phyloP scores from a whole-genome alignment of 2,888 invertebrate species.

The Ommatoiulus sabulosus region DNA sequence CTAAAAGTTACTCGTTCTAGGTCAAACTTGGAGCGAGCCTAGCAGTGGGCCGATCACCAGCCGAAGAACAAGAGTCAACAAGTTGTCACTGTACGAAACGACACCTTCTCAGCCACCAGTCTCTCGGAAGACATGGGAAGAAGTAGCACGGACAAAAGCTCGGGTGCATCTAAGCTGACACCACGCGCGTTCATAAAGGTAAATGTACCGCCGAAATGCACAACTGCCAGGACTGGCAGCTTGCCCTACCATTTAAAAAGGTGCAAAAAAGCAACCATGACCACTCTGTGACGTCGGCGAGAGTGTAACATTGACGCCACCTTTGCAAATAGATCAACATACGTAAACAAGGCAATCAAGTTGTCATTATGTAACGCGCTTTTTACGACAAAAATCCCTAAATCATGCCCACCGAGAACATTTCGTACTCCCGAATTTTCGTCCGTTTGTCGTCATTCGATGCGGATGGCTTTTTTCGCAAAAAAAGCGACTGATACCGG shows the following conservation, averaged over 20 bases:
- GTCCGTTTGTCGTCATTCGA: conserved; percentile 4
- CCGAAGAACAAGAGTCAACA: conserved; percentile 43
- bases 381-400: neutral
- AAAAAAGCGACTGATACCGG: conserved; percentile 11
- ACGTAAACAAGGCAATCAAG: conserved; percentile 51
- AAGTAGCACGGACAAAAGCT: conserved; percentile 12
- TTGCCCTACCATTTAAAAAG: conserved; percentile 40
- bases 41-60: neutral
- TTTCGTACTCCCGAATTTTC: neutral
- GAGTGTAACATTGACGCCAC: conserved; percentile 49
- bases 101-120: neutral
- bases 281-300: conserved; percentile 24
- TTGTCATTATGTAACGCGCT: conserved; percentile 47
- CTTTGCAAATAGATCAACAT: conserved; percentile 38
- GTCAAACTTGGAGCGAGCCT: neutral
- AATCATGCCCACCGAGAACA: neutral
- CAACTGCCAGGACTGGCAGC: neutral
- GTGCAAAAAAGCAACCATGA: conserved; percentile 42
- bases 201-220: conserved; percentile 29
- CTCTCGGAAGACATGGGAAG: neutral
- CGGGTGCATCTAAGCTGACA: neutral
- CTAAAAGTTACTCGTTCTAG: conserved; percentile 23
- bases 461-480: neutral
- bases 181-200: neutral
- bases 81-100: neutral